Evolutionary conservation across 2,113 vertebrate genomes (phyloP).

Genomic region (Rhinogobius similis): DNA sequence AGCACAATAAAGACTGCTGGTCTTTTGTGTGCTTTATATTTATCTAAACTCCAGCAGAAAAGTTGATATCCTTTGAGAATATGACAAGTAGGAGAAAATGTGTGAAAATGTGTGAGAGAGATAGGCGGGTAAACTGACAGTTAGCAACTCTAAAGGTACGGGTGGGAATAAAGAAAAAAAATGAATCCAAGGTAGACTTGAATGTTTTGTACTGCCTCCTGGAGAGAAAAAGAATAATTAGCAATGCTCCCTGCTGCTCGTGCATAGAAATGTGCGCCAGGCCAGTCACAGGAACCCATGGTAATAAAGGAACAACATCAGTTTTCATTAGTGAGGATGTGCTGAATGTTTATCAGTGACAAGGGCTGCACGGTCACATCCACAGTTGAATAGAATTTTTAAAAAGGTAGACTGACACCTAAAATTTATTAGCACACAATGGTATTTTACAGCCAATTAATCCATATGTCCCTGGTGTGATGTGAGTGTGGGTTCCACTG

Average conservation of each 20-base stretch:
- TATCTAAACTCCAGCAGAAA: slow-evolving; percentile 60
- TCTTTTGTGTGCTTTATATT: slow-evolving; percentile 59
- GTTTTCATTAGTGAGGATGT: slow-evolving; percentile 24
- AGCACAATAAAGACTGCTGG: slow-evolving; percentile 36
- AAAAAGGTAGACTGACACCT: slow-evolving; percentile 6
- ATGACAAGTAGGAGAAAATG: slow-evolving; percentile 25
- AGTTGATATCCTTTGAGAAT: slow-evolving; percentile 65
- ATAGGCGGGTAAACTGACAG: slow-evolving; percentile 33
- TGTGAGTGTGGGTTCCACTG: neutral
- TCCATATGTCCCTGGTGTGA: neutral
- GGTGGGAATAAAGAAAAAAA: slow-evolving; percentile 39
- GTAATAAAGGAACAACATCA: slow-evolving; percentile 38
- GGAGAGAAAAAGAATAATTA: slow-evolving; percentile 57
- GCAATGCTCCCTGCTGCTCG: slow-evolving; percentile 27
- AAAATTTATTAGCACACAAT: slow-evolving; percentile 11
- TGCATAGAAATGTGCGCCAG: slow-evolving; percentile 14
- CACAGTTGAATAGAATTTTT: slow-evolving; percentile 7
- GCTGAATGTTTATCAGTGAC: slow-evolving; percentile 24
- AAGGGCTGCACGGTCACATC: slow-evolving; percentile 3
- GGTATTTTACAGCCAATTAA: slow-evolving; percentile 16
- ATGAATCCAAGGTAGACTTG: slow-evolving; percentile 31
- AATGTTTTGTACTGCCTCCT: slow-evolving; percentile 36
- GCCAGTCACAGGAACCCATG: slow-evolving; percentile 22
- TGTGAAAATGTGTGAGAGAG: slow-evolving; percentile 26
- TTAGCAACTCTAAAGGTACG: slow-evolving; percentile 37